Conservation (phyloP, 1,140 invertebrate species). For the Papilio polytes region DNA sequence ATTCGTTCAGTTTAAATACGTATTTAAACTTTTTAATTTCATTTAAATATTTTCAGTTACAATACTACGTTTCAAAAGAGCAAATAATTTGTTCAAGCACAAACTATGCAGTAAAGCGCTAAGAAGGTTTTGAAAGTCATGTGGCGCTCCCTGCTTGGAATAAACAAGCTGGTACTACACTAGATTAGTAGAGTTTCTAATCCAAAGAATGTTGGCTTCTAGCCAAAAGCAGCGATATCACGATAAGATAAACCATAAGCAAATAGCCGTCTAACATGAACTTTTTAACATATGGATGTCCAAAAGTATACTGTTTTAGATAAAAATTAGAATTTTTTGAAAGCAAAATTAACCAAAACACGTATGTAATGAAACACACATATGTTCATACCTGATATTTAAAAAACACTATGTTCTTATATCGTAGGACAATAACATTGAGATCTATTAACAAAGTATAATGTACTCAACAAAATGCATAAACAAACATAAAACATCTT, state of each 20-base stretch:
- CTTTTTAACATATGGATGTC: neutral
- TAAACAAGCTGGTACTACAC: conserved; percentile 4
- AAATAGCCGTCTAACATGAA: conserved; percentile 24
- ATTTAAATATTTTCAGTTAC: neutral
- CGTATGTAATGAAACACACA: too few relatives aligned
- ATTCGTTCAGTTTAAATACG: too few relatives aligned
- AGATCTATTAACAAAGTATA: neutral
- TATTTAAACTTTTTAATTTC: neutral
- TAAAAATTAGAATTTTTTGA: too few relatives aligned
- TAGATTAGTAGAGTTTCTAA: conserved; percentile 23
- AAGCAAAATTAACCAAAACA: too few relatives aligned
- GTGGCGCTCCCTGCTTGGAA: neutral
- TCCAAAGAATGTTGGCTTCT: conserved; percentile 15
- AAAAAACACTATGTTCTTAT: too few relatives aligned
- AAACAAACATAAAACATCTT: neutral
- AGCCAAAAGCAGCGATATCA: conserved; percentile 26
- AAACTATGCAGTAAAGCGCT: neutral
- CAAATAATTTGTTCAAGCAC: neutral
- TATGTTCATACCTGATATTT: too few relatives aligned
- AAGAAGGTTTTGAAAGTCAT: conserved; percentile 14
- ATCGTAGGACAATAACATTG: too few relatives aligned
- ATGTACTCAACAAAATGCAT: neutral
- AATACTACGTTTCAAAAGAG: neutral
- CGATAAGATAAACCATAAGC: neutral
- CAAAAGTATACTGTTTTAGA: too few relatives aligned